Percentiles rank a stretch among this genome's conserved stretches.
Evolutionary conservation across 2,797 vertebrate genomes (phyloP).

Genomic region (Chelidonichthys spinosus): DNA sequence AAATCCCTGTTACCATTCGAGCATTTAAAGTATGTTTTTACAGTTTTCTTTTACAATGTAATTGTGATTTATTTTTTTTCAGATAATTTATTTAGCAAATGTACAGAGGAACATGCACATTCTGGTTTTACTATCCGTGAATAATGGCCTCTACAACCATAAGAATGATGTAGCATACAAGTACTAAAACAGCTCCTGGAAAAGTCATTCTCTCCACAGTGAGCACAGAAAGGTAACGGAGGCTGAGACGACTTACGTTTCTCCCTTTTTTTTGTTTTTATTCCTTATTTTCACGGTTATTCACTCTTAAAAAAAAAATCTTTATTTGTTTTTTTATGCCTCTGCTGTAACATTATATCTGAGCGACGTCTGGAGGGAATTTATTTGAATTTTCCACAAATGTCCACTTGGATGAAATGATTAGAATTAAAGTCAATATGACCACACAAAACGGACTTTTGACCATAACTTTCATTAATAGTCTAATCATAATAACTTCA

Average conservation of each 20-base stretch:
- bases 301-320: background rate
- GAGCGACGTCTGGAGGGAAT: background rate
- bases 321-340: background rate
- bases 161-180: slow-evolving; percentile 9
- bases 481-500: too few relatives aligned
- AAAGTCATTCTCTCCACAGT: slow-evolving; percentile 47
- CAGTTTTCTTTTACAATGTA: background rate
- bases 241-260: background rate
- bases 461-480: background rate
- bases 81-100: background rate
- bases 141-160: background rate
- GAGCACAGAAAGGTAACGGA: slow-evolving; percentile 21
- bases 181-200: slow-evolving; percentile 38
- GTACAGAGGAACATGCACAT: background rate
- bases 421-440: background rate
- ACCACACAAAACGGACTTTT: background rate
- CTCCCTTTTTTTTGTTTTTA: background rate
- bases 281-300: background rate
- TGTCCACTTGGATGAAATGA: background rate
- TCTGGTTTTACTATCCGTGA: slow-evolving; percentile 18
- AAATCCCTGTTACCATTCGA: too few relatives aligned
- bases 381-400: background rate
- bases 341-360: background rate
- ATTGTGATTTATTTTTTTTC: background rate
- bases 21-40: slow-evolving; percentile 19